Conservation (phyloP, 2,113 vertebrate genomes). For the Oostethus manadensis region DNA sequence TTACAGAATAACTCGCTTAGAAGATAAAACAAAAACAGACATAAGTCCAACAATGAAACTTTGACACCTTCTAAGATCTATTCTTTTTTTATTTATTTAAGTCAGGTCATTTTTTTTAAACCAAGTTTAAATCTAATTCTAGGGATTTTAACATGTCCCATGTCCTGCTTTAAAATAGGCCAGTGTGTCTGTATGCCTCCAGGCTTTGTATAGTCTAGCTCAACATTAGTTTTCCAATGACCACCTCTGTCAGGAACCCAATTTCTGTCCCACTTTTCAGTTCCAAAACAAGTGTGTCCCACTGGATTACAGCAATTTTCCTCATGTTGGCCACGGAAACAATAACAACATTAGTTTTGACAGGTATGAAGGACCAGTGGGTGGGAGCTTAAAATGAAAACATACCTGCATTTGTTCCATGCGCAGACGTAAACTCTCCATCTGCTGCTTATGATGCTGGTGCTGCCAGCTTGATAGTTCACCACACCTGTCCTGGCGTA, state of each 20-base stretch:
- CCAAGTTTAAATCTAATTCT: background rate
- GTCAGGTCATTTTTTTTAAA: background rate
- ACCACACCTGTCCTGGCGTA: constrained; percentile 70
- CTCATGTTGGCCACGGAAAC: background rate
- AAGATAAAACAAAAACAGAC: too few relatives aligned
- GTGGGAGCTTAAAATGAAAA: background rate
- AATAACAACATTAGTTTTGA: constrained; percentile 4
- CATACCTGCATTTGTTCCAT: constrained; percentile 92
- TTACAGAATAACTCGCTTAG: too few relatives aligned
- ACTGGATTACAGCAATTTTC: background rate
- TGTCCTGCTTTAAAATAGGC: constrained; percentile 18
- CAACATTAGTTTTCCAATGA: constrained; percentile 5
- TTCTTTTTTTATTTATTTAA: too few relatives aligned
- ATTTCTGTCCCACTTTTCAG: constrained; percentile 10
- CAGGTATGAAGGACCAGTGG: background rate
- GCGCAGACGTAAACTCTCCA: constrained; percentile 82
- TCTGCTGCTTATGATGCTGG: constrained; percentile 77
- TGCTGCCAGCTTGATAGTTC: constrained; percentile 82
- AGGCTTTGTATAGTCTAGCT: constrained; percentile 7
- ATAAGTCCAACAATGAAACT: too few relatives aligned
- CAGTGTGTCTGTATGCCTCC: constrained; percentile 10
- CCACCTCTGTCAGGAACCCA: constrained; percentile 17
- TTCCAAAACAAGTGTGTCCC: background rate
- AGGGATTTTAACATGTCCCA: constrained; percentile 4
- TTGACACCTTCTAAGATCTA: too few relatives aligned